Evolutionary conservation across 2,113 vertebrate species (phyloP), one percentile per base, ranked within the genome.

Genomic region (Manacus vitellinus): DNA sequence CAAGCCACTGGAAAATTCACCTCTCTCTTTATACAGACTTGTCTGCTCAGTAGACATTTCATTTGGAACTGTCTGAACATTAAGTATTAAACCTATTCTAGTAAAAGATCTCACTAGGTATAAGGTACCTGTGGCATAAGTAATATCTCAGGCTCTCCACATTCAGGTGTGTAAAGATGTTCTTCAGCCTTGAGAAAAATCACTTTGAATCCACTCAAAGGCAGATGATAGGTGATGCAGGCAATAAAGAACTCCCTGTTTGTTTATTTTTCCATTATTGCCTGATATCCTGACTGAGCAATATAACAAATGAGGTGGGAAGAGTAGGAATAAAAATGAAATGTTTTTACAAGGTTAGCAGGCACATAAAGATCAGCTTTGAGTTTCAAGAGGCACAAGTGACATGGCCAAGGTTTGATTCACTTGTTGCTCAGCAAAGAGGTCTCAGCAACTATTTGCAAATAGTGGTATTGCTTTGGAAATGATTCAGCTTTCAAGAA

Each of bases 241-340:
- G 67, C 73, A 75, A 73, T 35, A 66, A 89, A 91, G 90, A 78
- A 63, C 56, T 67, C 73, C 28, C n/a, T 37, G 75, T 71, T 94
- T 85, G 81, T 92, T 96, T 96, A 92, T 79, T 65, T 81, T 93
- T 83, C 94, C 70, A 82, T 95, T 88, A 92, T 91, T 83, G 55
- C 82, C 62, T 21, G 75, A 41, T 92, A 88, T 72, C 43, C 55
- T 41, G 47, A 66, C 70, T 61, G 61, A 89, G 67, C 66, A 76
- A 37, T 65, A 21, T 91, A 94, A 97, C 7, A 2, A 88, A 96
- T 88, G 88, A 89, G 37, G 94, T 84, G 79, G 75, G 66, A 86
- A 93, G 67, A 70, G 65, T 1, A 52, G 61, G 81, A 95, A 90
- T 78, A 76, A 86, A 90, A 92, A 56, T 33, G 14, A 77, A 39